Evolutionary conservation across 2,888 invertebrate species (phyloP).

Genomic region (Elegia similella): DNA sequence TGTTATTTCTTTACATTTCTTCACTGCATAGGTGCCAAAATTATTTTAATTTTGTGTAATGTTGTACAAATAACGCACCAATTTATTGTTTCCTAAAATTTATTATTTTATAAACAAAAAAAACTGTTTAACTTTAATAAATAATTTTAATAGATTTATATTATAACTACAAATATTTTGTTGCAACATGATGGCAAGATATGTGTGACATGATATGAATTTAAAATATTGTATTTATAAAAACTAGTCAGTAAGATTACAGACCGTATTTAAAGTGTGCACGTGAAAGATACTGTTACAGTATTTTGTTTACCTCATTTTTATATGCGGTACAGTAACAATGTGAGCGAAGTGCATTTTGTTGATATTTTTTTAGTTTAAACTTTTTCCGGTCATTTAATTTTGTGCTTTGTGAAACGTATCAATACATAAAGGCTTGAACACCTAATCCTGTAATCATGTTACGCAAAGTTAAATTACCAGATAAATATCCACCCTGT

Average conservation of each 20-base stretch:
- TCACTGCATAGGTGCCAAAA: not conserved
- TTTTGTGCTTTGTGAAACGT: not conserved
- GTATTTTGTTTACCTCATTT: slow-evolving; percentile 10
- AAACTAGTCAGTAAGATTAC: slow-evolving; percentile 74
- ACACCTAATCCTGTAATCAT: not conserved
- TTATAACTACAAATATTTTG: too few species aligned
- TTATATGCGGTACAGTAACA: not conserved
- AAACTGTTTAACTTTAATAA: too few species aligned
- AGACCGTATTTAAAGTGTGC: slow-evolving; percentile 19
- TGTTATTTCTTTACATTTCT: slow-evolving; percentile 1
- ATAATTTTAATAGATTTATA: too few species aligned
- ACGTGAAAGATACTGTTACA: not conserved
- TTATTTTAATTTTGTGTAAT: not conserved
- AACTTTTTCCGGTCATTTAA: not conserved
- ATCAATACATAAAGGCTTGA: not conserved
- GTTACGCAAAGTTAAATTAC: not conserved
- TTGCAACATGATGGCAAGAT: not conserved
- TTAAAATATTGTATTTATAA: slow-evolving; percentile 50
- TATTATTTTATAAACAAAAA: too few species aligned
- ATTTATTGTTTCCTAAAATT: not conserved
- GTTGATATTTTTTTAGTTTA: not conserved
- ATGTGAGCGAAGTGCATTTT: slow-evolving; percentile 8
- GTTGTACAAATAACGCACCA: not conserved
- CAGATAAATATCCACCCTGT: too few species aligned
- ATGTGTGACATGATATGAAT: slow-evolving; percentile 2